Percentiles rank a stretch among this genome's conserved stretches.
Conservation (phyloP, 1,140 invertebrate species). For the Diorhabda elongata region DNA sequence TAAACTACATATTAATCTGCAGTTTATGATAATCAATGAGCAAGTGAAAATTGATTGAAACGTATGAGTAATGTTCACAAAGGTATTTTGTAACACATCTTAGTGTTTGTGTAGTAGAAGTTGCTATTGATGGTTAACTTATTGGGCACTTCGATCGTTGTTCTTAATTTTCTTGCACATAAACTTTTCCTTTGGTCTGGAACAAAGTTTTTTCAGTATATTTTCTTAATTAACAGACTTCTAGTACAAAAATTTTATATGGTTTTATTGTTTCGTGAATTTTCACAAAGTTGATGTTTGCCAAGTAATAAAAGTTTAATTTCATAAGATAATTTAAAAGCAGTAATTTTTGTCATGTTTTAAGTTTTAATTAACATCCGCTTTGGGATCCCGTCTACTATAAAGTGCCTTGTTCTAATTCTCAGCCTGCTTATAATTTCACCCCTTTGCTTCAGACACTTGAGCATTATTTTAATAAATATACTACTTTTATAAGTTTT, state of each 20-base stretch:
- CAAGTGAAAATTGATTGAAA: too few species aligned
- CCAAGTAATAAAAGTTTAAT: slow-evolving; percentile 32
- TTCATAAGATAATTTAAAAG: slow-evolving; percentile 32
- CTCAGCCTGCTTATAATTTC: slow-evolving; percentile 33
- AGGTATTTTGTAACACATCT: too few species aligned
- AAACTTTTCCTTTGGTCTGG: not conserved
- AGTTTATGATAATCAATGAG: too few species aligned
- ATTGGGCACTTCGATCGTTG: too few species aligned
- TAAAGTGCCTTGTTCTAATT: slow-evolving; percentile 36
- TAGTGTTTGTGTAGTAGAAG: too few species aligned
- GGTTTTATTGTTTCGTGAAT: slow-evolving; percentile 2
- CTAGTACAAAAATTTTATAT: slow-evolving; percentile 6
- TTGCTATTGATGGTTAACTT: too few species aligned
- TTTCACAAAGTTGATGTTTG: slow-evolving; percentile 21
- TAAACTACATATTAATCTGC: too few species aligned
- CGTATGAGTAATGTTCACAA: too few species aligned
- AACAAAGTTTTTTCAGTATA: not conserved
- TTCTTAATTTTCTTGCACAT: too few species aligned
- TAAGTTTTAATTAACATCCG: slow-evolving; percentile 37
- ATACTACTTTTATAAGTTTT: slow-evolving; percentile 17
- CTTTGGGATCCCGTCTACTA: slow-evolving; percentile 28
- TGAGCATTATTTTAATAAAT: slow-evolving; percentile 30
- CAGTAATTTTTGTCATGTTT: slow-evolving; percentile 37
- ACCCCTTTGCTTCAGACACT: slow-evolving; percentile 34
- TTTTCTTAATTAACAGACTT: not conserved